Evolutionary conservation across 1,140 invertebrate species (phyloP).

Genomic region (Luehdorfia chinensis): DNA sequence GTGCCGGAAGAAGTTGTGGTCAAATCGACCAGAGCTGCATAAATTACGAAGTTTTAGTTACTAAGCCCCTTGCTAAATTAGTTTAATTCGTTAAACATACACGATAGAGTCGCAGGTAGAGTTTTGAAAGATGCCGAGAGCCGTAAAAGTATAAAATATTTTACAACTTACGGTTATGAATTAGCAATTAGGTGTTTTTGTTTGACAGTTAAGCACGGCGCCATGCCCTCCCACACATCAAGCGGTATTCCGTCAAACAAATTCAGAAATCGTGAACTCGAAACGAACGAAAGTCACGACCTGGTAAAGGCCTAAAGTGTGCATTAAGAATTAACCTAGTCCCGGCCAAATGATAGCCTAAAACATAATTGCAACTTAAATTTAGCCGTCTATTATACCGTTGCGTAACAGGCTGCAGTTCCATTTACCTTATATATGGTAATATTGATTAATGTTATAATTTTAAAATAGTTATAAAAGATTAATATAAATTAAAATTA

Average conservation of each 20-base stretch:
- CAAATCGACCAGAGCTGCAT: too few relatives aligned
- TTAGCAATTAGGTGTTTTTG: conserved; percentile 23
- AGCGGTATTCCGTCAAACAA: conserved; percentile 30
- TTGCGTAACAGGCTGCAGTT: conserved; percentile 28
- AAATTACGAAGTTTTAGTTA: too few relatives aligned
- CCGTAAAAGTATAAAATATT: too few relatives aligned
- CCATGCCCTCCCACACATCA: conserved; percentile 21
- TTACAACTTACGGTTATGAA: too few relatives aligned
- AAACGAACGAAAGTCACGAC: conserved; percentile 39
- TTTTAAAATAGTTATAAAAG: neutral
- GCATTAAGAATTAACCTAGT: conserved; percentile 48
- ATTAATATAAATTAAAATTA: too few relatives aligned
- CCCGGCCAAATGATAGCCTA: conserved; percentile 50
- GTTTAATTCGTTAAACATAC: too few relatives aligned
- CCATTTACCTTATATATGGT: too few relatives aligned
- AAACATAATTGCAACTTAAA: conserved; percentile 50
- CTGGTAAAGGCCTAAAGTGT: conserved; percentile 30
- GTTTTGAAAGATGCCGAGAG: too few relatives aligned
- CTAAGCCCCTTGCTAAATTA: too few relatives aligned
- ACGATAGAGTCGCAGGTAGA: too few relatives aligned
- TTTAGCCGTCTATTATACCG: conserved; percentile 29
- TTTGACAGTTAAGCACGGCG: conserved; percentile 26
- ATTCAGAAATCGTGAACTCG: conserved; percentile 43
- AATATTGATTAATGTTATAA: conserved; percentile 23
- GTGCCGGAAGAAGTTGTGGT: too few relatives aligned